Conservation (phyloP, 2,888 invertebrate genomes). For the Phengaris arion region DNA sequence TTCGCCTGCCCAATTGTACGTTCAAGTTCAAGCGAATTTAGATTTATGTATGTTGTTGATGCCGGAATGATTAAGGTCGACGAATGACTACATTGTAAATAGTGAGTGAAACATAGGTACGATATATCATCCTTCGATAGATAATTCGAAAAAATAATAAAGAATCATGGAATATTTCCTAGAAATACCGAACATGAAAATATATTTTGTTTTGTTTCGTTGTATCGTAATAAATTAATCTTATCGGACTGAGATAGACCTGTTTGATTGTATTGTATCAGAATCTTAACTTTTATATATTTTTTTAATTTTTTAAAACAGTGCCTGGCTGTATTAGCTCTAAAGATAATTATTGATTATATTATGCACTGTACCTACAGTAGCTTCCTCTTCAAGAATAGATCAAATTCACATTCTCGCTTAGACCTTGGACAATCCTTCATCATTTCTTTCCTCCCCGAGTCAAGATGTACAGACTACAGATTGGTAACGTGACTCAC, state of each 20-base stretch:
- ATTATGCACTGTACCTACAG: neutral
- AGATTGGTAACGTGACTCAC: neutral
- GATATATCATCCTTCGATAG: neutral
- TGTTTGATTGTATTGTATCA: too few species aligned
- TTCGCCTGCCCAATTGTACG: constrained; percentile 36
- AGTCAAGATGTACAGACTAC: neutral
- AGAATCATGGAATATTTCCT: neutral
- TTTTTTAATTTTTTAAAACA: too few species aligned
- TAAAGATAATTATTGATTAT: too few species aligned
- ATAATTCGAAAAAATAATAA: neutral
- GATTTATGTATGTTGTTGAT: neutral
- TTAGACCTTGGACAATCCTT: neutral
- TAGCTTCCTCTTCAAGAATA: too few species aligned
- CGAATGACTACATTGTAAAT: neutral
- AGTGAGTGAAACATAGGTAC: neutral
- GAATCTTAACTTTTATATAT: too few species aligned
- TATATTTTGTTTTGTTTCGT: too few species aligned
- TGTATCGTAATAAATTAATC: too few species aligned
- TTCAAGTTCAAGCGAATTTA: constrained; percentile 27
- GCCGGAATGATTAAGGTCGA: neutral
- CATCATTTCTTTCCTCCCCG: neutral
- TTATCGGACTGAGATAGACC: too few species aligned
- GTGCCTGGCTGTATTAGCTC: too few species aligned
- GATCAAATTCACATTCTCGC: too few species aligned
- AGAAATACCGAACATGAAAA: too few species aligned